These are phyloP conservation scores for Nemotelus nigrinus DNA, from an alignment of 2,888 invertebrate species.

Conservation along the genomic window DNA sequence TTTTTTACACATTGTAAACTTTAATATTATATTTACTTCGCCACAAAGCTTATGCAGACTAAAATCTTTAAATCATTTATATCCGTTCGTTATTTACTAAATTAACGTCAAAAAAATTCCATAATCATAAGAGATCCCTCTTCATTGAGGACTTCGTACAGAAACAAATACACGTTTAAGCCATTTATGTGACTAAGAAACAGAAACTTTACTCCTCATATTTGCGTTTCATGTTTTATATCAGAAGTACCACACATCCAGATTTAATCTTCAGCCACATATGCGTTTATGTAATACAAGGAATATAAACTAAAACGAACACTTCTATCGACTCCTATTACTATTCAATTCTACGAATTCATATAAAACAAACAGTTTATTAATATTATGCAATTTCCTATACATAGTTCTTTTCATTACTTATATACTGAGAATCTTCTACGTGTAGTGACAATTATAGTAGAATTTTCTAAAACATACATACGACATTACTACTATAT, in stretches of 20 bases:
- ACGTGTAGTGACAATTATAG: conserved; percentile 4
- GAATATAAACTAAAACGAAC: conserved; percentile 1
- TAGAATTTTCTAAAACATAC: conserved; percentile 30
- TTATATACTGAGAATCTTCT: conserved; percentile 10
- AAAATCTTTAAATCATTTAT: conserved; percentile 26
- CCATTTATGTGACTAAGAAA: conserved; percentile 18
- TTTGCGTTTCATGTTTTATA: too few species aligned
- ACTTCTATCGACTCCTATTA: background rate
- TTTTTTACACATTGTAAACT: conserved; percentile 19
- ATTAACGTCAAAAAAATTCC: conserved; percentile 9
- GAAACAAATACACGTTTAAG: conserved; percentile 13
- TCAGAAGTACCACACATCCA: background rate
- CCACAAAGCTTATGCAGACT: conserved; percentile 33
- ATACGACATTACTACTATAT: conserved; percentile 24
- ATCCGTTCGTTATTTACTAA: conserved; percentile 8
- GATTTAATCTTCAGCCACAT: conserved; percentile 20
- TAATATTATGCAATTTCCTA: background rate
- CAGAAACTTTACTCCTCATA: background rate
- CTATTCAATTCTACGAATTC: conserved; percentile 22
- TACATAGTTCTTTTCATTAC: conserved; percentile 21
- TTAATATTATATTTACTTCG: conserved; percentile 35
- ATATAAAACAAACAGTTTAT: conserved; percentile 22
- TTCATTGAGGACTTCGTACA: background rate
- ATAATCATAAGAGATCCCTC: conserved; percentile 40
- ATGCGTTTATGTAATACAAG: background rate